Evolutionary conservation across 2,113 vertebrate species (phyloP).

Genomic region (Grus americana): DNA sequence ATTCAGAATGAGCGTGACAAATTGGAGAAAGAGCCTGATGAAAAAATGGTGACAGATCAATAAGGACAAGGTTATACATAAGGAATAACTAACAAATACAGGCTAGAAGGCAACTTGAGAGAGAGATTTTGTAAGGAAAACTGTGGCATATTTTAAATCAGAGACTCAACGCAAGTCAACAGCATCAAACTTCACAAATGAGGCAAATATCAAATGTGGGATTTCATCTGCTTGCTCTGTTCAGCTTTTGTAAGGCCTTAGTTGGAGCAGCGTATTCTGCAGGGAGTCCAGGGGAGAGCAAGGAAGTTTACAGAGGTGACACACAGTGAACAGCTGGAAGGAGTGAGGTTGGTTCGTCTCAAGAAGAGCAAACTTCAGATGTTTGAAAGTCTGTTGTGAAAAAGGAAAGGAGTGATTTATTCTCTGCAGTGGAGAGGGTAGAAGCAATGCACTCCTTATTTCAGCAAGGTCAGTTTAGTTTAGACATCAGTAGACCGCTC

Average conservation of each 20-base stretch:
- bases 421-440: background rate
- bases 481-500: background rate
- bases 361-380: background rate
- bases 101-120: background rate
- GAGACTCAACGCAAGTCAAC: background rate
- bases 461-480: background rate
- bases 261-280: background rate
- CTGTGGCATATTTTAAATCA: background rate
- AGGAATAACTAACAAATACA: slow-evolving; percentile 24
- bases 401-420: background rate
- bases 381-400: background rate
- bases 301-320: background rate
- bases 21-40: slow-evolving; percentile 34
- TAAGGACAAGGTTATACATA: slow-evolving; percentile 51
- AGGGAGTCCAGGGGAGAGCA: background rate
- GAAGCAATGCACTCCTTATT: background rate
- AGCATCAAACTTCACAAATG: background rate
- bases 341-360: background rate
- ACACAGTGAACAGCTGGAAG: background rate
- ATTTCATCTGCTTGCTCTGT: background rate
- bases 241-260: background rate
- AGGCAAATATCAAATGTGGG: background rate
- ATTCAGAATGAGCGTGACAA: slow-evolving; percentile 50
- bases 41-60: slow-evolving; percentile 62
- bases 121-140: slow-evolving; percentile 3